Evolutionary conservation across 1,140 invertebrate species (phyloP), one percentile per base, ranked within the genome.

Genomic region (Cylas formicarius): DNA sequence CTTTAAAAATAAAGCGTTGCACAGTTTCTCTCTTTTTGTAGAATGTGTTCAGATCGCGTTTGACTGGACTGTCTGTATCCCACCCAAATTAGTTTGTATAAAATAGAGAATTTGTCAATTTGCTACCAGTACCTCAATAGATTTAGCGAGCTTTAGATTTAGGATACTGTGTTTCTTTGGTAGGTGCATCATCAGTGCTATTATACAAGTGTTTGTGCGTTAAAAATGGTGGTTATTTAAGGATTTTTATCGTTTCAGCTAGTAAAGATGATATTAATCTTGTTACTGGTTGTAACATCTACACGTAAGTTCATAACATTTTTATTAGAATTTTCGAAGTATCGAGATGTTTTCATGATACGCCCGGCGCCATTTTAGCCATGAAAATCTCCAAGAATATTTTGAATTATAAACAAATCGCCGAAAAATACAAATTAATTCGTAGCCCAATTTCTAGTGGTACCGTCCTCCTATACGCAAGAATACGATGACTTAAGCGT

Each of bases 11-110:
- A 33, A 42, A 44, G 21, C 35, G 48, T 41, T 41, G 31, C 41
- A 49, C 52, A 44, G 48, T 56, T 56, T 56, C 53, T 56, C 53
- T 53, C 46, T 53, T 52, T 53, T 56, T 56, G 35, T 21, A 32
- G 40, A 27, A 41, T 48, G 32, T 50, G 22, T 35, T 48, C 44
- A 44, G 49, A 50, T 48, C 43, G 33, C 6, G 18, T 27, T n/a
- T 42, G 21, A 41, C 11, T 34, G 10, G 21, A 37, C 36, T 46
- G 39, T 48, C 39, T 37, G 42, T 43, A 29, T 2, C 20, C 11
- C 19, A 21, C 28, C 14, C 20, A 11, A 21, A 34, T 20, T 28
- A 21, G 26, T 35, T 40, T 29, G 16, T 55, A 55, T 55, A 55
- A 55, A 55, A 43, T 35, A 27, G 4, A 29, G 36, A 48, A 33